A percentile compares a stretch with the other conserved stretches of the same genome.
Evolutionary conservation across 30 jellyfish, hydroid and myxozoan species (phyloP).

Genomic region (Turritopsis rubra): DNA sequence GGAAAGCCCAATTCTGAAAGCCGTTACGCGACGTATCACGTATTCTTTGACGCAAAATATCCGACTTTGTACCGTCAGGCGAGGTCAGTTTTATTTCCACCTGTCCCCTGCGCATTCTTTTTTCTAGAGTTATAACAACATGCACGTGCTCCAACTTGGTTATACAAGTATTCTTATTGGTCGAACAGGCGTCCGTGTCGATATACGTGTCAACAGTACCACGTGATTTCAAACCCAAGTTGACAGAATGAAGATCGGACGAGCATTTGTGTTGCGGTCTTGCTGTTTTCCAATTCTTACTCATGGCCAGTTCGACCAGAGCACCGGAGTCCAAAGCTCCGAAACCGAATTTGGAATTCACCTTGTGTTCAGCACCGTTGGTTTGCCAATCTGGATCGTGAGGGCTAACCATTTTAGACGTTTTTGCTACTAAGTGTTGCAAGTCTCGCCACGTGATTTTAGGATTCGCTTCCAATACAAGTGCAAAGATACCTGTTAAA

Average conservation of each 20-base stretch:
- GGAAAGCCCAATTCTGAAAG: conserved; percentile 82
- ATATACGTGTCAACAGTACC: conserved; percentile 37
- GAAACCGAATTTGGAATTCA: conserved; percentile 86
- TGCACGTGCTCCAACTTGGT: conserved; percentile 89
- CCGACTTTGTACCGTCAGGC: conserved; percentile 77
- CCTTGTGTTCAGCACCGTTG: conserved; percentile 80
- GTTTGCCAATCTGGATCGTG: conserved; percentile 83
- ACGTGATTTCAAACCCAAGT: conserved; percentile 33
- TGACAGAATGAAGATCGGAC: conserved; percentile 37
- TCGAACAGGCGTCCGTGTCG: conserved; percentile 64
- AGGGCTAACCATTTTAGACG: conserved; percentile 66
- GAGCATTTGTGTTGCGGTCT: conserved; percentile 77
- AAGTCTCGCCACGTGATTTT: conserved; percentile 88
- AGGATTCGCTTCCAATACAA: conserved; percentile 90
- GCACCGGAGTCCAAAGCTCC: conserved; percentile 89
- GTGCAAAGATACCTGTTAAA: conserved; percentile 79
- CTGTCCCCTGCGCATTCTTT: conserved; percentile 74
- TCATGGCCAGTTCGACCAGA: conserved; percentile 64
- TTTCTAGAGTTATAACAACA: conserved; percentile 53
- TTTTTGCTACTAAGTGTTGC: conserved; percentile 83
- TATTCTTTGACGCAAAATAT: conserved; percentile 50
- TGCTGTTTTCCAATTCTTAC: conserved; percentile 78
- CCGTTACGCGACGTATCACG: conserved; percentile 69
- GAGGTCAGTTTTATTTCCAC: conserved; percentile 62
- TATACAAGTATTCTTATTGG: conserved; percentile 64